Conservation (phyloP, 2,888 invertebrate genomes). For the Pyrochroa serraticornis region DNA sequence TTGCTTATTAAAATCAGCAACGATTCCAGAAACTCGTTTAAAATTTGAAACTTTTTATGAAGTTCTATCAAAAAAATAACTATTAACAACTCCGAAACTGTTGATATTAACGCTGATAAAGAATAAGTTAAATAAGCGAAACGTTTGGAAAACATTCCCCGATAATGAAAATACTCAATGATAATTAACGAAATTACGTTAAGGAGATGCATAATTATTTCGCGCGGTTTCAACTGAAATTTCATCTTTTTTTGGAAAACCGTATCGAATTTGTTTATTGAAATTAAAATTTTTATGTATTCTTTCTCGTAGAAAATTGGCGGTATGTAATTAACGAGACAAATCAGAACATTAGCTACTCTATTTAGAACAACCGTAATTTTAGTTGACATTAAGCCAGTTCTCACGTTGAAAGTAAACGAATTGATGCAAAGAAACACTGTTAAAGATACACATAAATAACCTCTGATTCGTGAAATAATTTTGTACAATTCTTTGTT, state of each 20-base stretch:
- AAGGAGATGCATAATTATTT: background rate
- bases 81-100: background rate
- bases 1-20: background rate
- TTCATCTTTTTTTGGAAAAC: background rate
- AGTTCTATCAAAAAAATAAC: background rate
- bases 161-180: background rate
- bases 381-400: background rate
- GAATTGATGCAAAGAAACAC: background rate
- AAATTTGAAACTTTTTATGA: background rate
- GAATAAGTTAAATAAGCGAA: background rate
- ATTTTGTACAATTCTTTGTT: background rate
- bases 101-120: background rate
- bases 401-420: background rate
- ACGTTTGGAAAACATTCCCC: background rate
- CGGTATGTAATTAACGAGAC: background rate
- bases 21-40: conserved; percentile 1
- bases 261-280: background rate
- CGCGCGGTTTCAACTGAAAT: background rate
- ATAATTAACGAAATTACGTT: no score
- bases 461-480: background rate
- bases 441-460: background rate
- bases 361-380: background rate
- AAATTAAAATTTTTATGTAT: background rate
- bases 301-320: conserved; percentile 6
- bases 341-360: background rate